Evolutionary conservation across 2,888 invertebrate species (phyloP), one percentile per base, ranked within the genome.

Genomic region (Sicus ferrugineus): DNA sequence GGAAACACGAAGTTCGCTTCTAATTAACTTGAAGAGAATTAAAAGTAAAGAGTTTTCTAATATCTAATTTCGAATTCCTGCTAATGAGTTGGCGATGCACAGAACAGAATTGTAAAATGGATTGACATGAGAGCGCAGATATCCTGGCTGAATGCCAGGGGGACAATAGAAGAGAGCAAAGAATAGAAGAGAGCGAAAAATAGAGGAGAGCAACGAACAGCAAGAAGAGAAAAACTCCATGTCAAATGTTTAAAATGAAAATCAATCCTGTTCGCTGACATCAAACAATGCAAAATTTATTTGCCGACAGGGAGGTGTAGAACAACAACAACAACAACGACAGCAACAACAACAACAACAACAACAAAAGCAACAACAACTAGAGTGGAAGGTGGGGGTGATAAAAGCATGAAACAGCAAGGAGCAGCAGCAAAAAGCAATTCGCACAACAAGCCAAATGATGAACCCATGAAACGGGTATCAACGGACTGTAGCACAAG

Each of bases 281-380:
- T 74, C 61, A 52, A 73, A 67, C 68, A 74, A 75, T 78, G 70
- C 65, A 66, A 69, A 71, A 75, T 76, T 77, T 72, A 75, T 74
- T 77, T 73, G 63, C 42, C 62, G 23, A 38, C 38, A 14, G 65
- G 9, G 9, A 21, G 34, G 23, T 9, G 31, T 5, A n/a, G 16
- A 28, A 48, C 46, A 48, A 34, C 6, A 3, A 30, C 16, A 34
- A 11, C 4, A 54, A 19, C 19, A 54, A 42, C 28, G 28, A 66
- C 38, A 42, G 19, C 38, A 6, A 54, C 5, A 59, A 38, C 69
- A 54, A 23, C 62, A 46, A 58, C 30, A 19, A 46, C 23, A 62
- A 46, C 14, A 23, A 30, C 28, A 2, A 38, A 23, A 62, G 14
- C 58, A 62, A 28, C 19, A 16, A 48, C 26, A 26, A 28, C 9